Conservation (phyloP, 2,113 vertebrate species). For the Excalfactoria chinensis region DNA sequence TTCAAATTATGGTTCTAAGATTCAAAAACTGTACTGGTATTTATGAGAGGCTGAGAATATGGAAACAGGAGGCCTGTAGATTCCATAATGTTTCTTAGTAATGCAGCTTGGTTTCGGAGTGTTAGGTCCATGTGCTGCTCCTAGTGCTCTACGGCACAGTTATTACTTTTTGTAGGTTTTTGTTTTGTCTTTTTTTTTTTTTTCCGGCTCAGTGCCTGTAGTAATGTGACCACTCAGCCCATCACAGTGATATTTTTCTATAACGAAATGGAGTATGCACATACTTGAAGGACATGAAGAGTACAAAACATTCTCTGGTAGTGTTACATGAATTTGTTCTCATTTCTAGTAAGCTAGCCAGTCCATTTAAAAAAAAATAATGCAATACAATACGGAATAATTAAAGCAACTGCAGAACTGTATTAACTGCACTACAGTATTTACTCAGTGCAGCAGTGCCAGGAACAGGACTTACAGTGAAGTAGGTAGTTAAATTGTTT, state of each 20-base stretch:
- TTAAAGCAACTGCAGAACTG: background rate
- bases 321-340: background rate
- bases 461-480: background rate
- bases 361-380: background rate
- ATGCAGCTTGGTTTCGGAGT: background rate
- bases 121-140: background rate
- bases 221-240: background rate
- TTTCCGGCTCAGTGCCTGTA: background rate
- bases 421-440: background rate
- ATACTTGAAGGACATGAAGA: background rate
- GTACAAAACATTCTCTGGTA: background rate
- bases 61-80: background rate
- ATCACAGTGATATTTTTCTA: background rate
- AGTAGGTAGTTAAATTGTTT: background rate
- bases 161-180: background rate
- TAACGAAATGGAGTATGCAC: background rate
- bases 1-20: background rate
- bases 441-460: background rate
- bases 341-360: background rate
- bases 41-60: background rate
- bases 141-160: background rate
- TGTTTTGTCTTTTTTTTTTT: background rate
- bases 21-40: accelerated
- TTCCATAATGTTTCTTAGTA: background rate
- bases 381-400: background rate